Base-by-base conservation (phyloP, 2,888 invertebrate species). In the Aricia artaxerxes region DNA sequence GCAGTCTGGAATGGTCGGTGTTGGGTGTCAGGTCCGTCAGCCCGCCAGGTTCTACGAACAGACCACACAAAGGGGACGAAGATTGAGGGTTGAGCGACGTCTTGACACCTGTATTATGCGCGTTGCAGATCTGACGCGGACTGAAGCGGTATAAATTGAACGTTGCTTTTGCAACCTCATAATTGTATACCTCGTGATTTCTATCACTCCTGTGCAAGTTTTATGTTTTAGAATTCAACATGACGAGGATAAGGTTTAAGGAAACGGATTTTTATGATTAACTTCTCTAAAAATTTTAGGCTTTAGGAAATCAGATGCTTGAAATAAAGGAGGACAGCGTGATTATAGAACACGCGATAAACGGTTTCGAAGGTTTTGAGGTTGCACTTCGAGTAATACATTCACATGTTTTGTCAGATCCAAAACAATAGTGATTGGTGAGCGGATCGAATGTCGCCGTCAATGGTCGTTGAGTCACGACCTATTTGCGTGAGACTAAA, bases 41-140 rank as follows among this genome's bases (percentile, higher is more conserved):
- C 16, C 57, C 16, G 57, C 1, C 57, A 57, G 57, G 53, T 76
- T 76, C 76, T 35, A 6, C 76, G 76, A 76, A 76, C 57, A 76
- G 76, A 76, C 76, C 76, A 49, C 76, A 76, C 76, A 53, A 69
- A 69, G 35, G 69, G 16, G 69, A 69, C 69, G 69, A 69, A 69
- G 69, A 69, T 69, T 35, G 69, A 69, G 16, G 69, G 35, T 69
- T 69, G 69, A 69, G 69, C 35, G 69, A 69, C 69, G 35, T 69
- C 38, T 69, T 69, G 69, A 69, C 69, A 69, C 69, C 69, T 69
- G 35, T 38, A 69, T 69, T 69, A 69, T 69, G 69, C 69, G 13
- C 69, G 35, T 35, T 69, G 69, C 69, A 69, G 69, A 69, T 69
- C 69, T 38, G 69, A 69, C 13, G 69, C 35, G 69, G 69, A 16